These are phyloP conservation scores for Sinella curviseta DNA, from an alignment of 1,140 invertebrate genomes.

Conservation along the genomic window DNA sequence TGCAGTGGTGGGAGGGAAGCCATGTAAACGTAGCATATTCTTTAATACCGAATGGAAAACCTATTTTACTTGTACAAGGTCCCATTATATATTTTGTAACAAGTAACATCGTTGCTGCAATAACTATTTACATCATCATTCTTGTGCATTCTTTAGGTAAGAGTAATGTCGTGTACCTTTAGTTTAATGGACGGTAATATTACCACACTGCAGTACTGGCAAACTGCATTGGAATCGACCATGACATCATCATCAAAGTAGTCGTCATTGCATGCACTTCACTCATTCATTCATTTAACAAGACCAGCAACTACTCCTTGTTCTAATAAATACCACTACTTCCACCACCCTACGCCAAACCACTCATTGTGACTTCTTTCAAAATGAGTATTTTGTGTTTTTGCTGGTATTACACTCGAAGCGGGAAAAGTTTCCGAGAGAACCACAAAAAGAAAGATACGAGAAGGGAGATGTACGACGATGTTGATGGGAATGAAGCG, in stretches of 20 bases:
- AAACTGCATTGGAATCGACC: neutral
- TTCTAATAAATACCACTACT: neutral
- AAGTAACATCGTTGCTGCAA: too few species aligned
- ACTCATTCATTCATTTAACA: neutral
- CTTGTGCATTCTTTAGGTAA: neutral
- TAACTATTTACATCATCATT: neutral
- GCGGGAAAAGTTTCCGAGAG: neutral
- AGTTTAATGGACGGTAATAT: neutral
- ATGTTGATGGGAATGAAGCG: neutral
- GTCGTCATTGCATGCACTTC: neutral
- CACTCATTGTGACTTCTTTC: too few species aligned
- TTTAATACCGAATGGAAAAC: too few species aligned
- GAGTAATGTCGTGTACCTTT: neutral
- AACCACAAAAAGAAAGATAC: too few species aligned
- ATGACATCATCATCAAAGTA: too few species aligned
- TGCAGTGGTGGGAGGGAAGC: too few species aligned
- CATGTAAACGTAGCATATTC: too few species aligned
- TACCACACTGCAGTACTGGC: neutral
- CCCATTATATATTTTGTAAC: too few species aligned
- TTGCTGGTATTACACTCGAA: too few species aligned
- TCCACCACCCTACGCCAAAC: neutral
- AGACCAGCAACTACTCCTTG: neutral
- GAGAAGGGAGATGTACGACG: neutral
- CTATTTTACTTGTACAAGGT: too few species aligned
- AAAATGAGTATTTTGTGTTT: too few species aligned